Evolutionary conservation across 2,888 invertebrate species (phyloP).

Genomic region (Xylota sylvarum): DNA sequence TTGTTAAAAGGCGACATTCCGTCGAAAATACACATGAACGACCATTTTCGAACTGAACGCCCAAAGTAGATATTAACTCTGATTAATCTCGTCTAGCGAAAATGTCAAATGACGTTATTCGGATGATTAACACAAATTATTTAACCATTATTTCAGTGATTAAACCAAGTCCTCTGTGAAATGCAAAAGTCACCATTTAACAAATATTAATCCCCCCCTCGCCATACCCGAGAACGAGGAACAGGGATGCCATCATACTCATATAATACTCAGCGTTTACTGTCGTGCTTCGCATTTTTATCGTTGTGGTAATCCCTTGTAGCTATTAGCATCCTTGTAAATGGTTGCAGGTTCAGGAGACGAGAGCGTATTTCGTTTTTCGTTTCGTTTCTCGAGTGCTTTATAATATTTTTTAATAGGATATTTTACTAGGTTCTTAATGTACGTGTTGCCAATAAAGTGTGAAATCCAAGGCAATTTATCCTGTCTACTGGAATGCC

Average conservation of each 20-base stretch:
- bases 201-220: background rate
- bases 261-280: constrained; percentile 8
- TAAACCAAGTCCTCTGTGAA: constrained; percentile 8
- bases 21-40: background rate
- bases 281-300: constrained; percentile 20
- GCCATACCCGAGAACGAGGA: background rate
- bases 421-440: background rate
- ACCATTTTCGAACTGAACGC: background rate
- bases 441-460: constrained; percentile 32
- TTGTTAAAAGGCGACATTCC: background rate
- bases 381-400: constrained; percentile 1
- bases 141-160: constrained; percentile 25
- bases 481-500: background rate
- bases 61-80: background rate
- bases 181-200: constrained; percentile 8
- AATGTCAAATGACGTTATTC: constrained; percentile 21
- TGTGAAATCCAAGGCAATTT: constrained; percentile 3
- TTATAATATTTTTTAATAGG: constrained; percentile 10
- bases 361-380: background rate
- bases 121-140: constrained; percentile 52
- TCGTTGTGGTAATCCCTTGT: constrained; percentile 43
- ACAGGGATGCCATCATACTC: background rate
- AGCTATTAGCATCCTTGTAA: constrained; percentile 42
- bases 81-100: constrained; percentile 2
- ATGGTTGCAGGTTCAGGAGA: background rate